These are phyloP conservation scores for Leptinotarsa lineolata DNA, from an alignment of 1,140 invertebrate genomes.

Conservation along the genomic window DNA sequence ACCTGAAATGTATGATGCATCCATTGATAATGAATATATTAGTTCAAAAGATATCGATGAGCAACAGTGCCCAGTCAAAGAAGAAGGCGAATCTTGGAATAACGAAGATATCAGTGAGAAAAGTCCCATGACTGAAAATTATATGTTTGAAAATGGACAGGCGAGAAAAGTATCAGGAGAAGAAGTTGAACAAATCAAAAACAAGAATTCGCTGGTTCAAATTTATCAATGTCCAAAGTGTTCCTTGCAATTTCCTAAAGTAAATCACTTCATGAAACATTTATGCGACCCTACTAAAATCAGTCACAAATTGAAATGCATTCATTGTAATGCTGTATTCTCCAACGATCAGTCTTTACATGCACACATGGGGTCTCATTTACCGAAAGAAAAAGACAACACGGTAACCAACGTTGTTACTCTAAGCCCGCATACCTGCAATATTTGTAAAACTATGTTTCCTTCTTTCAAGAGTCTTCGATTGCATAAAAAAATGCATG, in stretches of 20 bases:
- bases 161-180: slow-evolving; percentile 34
- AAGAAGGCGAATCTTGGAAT: slow-evolving; percentile 62
- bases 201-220: slow-evolving; percentile 39
- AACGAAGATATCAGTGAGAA: slow-evolving; percentile 22
- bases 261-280: slow-evolving; percentile 46
- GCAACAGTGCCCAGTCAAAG: slow-evolving; percentile 59
- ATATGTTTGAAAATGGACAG: slow-evolving; percentile 30
- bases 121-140: slow-evolving; percentile 17
- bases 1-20: neutral
- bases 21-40: neutral
- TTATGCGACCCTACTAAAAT: slow-evolving; percentile 38
- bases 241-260: slow-evolving; percentile 43
- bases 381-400: slow-evolving; percentile 43
- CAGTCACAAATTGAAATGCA: slow-evolving; percentile 57
- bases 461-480: slow-evolving; percentile 69
- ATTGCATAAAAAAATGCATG: slow-evolving; percentile 73
- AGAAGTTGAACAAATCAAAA: slow-evolving; percentile 28
- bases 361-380: slow-evolving; percentile 60
- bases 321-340: slow-evolving; percentile 57
- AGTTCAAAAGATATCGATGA: slow-evolving; percentile 53
- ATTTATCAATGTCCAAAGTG: slow-evolving; percentile 47
- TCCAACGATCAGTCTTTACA: slow-evolving; percentile 58
- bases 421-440: neutral
- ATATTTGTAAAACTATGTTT: slow-evolving; percentile 62
- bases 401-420: neutral